phyloP scores from a whole-genome alignment of 2,888 invertebrate species.

The Alloplasta piceator region DNA sequence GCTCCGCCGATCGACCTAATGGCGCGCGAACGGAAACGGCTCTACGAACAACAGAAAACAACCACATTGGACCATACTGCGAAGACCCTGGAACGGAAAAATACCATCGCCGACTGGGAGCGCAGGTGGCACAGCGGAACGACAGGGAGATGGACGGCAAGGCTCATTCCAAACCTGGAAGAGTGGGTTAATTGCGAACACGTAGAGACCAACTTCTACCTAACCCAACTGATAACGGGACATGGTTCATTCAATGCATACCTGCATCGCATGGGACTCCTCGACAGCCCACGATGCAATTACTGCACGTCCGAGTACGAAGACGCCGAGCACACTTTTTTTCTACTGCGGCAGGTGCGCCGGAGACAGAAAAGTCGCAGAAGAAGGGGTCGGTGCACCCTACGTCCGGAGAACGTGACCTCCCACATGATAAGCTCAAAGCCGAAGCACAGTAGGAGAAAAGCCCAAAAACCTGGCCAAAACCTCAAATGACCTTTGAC shows the following conservation, averaged over 20 bases:
- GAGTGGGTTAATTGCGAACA: conserved; percentile 28
- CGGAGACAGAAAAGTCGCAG: neutral
- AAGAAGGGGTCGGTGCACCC: neutral
- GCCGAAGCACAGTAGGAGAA: no score
- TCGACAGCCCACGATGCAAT: neutral
- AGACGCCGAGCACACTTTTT: conserved; percentile 17
- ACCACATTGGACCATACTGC: neutral
- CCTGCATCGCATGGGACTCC: conserved; percentile 6
- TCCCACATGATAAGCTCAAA: conserved; percentile 7
- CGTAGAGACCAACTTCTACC: conserved; percentile 58
- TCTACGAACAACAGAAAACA: neutral
- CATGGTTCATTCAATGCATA: conserved; percentile 67
- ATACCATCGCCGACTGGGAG: conserved; percentile 38
- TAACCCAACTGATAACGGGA: conserved; percentile 67
- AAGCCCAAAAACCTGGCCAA: no score
- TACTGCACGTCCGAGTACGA: neutral
- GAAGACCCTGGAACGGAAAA: conserved; percentile 7
- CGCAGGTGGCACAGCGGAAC: conserved; percentile 26
- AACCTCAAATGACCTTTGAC: no score
- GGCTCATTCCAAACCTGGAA: conserved; percentile 27
- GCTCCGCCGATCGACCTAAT: conserved; percentile 62
- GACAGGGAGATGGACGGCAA: conserved; percentile 38
- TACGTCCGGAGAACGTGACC: neutral
- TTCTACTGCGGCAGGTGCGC: conserved; percentile 10
- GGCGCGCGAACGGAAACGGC: conserved; percentile 35